These are phyloP conservation scores for Arion vulgaris DNA, from an alignment of 1,140 invertebrate genomes.

Conservation along the genomic window DNA sequence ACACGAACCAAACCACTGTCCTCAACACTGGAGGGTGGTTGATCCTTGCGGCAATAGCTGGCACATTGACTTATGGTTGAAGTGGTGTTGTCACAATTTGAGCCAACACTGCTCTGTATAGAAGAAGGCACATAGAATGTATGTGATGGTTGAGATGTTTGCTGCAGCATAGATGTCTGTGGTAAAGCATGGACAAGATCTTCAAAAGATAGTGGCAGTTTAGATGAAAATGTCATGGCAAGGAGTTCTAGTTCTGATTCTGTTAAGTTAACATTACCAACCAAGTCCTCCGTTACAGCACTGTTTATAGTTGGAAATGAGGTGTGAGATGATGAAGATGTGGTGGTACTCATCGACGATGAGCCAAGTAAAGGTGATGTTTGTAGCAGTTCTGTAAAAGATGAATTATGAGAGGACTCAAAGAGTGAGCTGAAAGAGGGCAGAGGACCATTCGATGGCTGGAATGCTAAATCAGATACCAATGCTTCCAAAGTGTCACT, in stretches of 20 bases:
- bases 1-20: slow-evolving; percentile 33
- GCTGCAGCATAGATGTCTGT: slow-evolving; percentile 20
- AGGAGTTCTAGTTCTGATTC: slow-evolving; percentile 34
- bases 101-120: slow-evolving; percentile 13
- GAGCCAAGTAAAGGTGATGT: not conserved
- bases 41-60: slow-evolving; percentile 35
- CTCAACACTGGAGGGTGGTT: slow-evolving; percentile 36
- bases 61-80: slow-evolving; percentile 35
- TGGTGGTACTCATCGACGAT: not conserved
- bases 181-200: slow-evolving; percentile 33
- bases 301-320: not conserved
- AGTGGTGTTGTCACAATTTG: not conserved
- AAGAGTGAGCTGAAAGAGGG: slow-evolving; percentile 38
- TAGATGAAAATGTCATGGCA: slow-evolving; percentile 35
- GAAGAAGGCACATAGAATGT: slow-evolving; percentile 40
- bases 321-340: not conserved
- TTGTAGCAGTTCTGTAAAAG: slow-evolving; percentile 18
- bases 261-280: slow-evolving; percentile 16
- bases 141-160: slow-evolving; percentile 25
- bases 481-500: slow-evolving; percentile 23
- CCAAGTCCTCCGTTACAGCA: slow-evolving; percentile 16
- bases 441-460: slow-evolving; percentile 23
- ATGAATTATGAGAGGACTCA: slow-evolving; percentile 21
- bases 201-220: slow-evolving; percentile 32
- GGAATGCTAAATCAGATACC: slow-evolving; percentile 36